These are phyloP conservation scores for Acleris laterana DNA, from an alignment of 2,888 invertebrate genomes.

Conservation along the genomic window DNA sequence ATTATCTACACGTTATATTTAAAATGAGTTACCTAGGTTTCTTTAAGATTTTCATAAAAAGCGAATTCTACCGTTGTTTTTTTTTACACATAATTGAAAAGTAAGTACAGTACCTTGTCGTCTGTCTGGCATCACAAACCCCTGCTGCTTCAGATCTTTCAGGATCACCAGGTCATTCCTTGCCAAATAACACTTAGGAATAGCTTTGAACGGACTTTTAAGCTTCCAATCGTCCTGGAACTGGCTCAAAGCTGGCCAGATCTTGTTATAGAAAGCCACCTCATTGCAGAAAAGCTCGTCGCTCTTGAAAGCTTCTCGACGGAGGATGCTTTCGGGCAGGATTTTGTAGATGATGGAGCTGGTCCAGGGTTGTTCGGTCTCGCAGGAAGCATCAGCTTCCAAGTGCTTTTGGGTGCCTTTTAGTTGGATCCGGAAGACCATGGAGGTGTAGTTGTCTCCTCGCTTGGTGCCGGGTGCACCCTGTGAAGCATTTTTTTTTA, in stretches of 20 bases:
- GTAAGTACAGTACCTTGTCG: slow-evolving; percentile 54
- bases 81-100: not conserved
- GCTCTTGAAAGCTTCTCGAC: slow-evolving; percentile 88
- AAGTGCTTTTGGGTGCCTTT: slow-evolving; percentile 75
- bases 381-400: slow-evolving; percentile 58
- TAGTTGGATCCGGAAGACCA: slow-evolving; percentile 87
- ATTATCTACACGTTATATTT: no score
- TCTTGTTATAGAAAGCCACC: slow-evolving; percentile 88
- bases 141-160: slow-evolving; percentile 85
- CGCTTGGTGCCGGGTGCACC: slow-evolving; percentile 88
- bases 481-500: slow-evolving; percentile 57
- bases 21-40: no score
- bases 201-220: slow-evolving; percentile 76
- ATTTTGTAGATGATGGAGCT: slow-evolving; percentile 89
- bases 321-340: slow-evolving; percentile 86
- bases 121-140: slow-evolving; percentile 87
- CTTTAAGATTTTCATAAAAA: no score
- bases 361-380: slow-evolving; percentile 83
- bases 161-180: slow-evolving; percentile 82
- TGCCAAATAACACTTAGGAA: slow-evolving; percentile 86
- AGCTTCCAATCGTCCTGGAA: slow-evolving; percentile 82
- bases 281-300: slow-evolving; percentile 89
- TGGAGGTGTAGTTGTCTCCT: slow-evolving; percentile 90
- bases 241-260: slow-evolving; percentile 86
- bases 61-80: no score